phyloP scores from a whole-genome alignment of 2,113 vertebrate genomes.

The Procapra przewalskii region DNA sequence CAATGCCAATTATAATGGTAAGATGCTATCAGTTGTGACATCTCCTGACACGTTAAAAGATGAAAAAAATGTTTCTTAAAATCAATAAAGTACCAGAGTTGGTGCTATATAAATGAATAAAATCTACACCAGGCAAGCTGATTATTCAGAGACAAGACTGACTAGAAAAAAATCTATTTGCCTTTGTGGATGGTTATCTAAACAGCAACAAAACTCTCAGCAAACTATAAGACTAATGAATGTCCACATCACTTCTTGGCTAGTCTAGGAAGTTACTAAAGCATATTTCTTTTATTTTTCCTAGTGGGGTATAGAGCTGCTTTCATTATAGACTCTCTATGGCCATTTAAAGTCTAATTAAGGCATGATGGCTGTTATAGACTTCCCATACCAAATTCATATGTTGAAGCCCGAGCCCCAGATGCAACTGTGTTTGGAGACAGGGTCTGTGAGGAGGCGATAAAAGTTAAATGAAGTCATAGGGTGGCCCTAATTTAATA shows the following conservation, averaged over 20 bases:
- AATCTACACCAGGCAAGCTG: neutral
- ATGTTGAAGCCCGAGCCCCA: neutral
- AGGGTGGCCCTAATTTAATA: neutral
- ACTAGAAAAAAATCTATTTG: neutral
- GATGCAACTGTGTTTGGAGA: neutral
- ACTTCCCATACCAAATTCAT: neutral
- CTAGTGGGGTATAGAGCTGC: neutral
- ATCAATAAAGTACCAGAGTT: neutral
- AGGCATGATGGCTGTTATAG: neutral
- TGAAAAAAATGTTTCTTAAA: neutral
- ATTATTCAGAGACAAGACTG: neutral
- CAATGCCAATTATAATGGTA: neutral
- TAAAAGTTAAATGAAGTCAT: neutral
- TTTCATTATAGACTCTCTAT: neutral
- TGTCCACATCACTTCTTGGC: neutral
- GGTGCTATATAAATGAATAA: neutral
- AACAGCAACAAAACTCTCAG: neutral
- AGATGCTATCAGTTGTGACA: neutral
- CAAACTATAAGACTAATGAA: neutral
- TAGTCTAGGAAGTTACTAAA: neutral
- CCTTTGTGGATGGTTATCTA: neutral
- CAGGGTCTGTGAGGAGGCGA: neutral
- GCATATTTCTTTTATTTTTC: conserved; percentile 37
- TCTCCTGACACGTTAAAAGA: neutral
- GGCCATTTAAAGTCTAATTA: conserved; percentile 39